Base-by-base conservation (phyloP, 2,888 invertebrate genomes). In the Portevinia maculata region DNA sequence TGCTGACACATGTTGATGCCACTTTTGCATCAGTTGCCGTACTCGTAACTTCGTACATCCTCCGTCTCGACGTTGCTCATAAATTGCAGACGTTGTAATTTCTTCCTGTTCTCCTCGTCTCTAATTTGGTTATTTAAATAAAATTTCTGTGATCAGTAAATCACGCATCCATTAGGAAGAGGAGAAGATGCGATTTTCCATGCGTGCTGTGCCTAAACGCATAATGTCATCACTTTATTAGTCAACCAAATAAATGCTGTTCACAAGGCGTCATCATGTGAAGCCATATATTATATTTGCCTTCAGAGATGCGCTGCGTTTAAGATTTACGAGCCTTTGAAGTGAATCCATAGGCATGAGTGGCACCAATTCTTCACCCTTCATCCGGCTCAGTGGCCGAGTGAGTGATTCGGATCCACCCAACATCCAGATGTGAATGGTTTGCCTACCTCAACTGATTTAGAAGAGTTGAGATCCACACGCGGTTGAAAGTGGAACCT, bases 201-300 rank as follows among this genome's bases (percentile, higher is more conserved):
- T 39, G 39, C 8, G 5, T 24, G 24, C 24, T 24, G 32, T 48
- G 32, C 11, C 70, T 62, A 60, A 70, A 34, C 67, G 69, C 73
- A 73, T 67, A 79, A 69, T 69, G 79, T 74, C 79, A 74, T 74
- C 79, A 79, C 74, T 79, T 79, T 60, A 79, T 79, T 79, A 79
- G 74, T 79, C 74, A 79, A 62, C 46, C 79, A 67, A 74, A 57
- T 60, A 64, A 71, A 78, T 71, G 64, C 24, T 70, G 46, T 76
- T 71, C 62, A 78, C 24, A 78, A 32, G 67, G 28, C 78, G 30
- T 62, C 60, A 65, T 48, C 53, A 52, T 53, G 74, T 9, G 53
- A 60, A 11, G 71, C 65, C 7, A 65, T 78, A 78, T 71, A 30
- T 71, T 71, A 50, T 39, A 50, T 39, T 48, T 59, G 55, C 30